Percentiles rank a stretch among this genome's conserved stretches.
These are phyloP conservation scores for Graphium colonna DNA, from an alignment of 2,888 invertebrate species.

Conservation along the genomic window DNA sequence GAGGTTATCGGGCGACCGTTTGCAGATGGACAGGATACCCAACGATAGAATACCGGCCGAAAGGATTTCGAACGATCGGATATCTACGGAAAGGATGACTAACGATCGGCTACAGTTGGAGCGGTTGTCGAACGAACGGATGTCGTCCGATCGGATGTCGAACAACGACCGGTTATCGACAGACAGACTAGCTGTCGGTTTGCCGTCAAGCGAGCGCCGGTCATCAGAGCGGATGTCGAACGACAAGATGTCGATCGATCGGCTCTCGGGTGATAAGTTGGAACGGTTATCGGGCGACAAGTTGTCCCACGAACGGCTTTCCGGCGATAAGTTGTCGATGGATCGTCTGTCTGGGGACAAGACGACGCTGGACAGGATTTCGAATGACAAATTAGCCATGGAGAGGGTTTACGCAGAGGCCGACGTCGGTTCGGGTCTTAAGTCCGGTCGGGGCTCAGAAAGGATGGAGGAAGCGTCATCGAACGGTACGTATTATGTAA, in stretches of 20 bases:
- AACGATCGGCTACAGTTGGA: slow-evolving; percentile 30
- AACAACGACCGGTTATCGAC: slow-evolving; percentile 30
- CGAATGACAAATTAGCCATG: slow-evolving; percentile 34
- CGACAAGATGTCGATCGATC: slow-evolving; percentile 44
- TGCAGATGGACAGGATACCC: slow-evolving; percentile 24
- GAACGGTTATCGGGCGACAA: slow-evolving; percentile 37
- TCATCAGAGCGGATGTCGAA: slow-evolving; percentile 35
- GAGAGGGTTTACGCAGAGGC: slow-evolving; percentile 61
- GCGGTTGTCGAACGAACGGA: slow-evolving; percentile 34
- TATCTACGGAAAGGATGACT: slow-evolving; percentile 34
- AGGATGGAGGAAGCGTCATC: slow-evolving; percentile 57
- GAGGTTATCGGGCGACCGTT: slow-evolving; percentile 11
- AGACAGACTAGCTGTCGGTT: slow-evolving; percentile 31
- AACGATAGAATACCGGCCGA: slow-evolving; percentile 28
- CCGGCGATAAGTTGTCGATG: slow-evolving; percentile 44
- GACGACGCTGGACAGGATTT: slow-evolving; percentile 36
- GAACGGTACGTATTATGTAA: slow-evolving; percentile 53
- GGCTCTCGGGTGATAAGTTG: slow-evolving; percentile 36
- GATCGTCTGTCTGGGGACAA: slow-evolving; percentile 43
- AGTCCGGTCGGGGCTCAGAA: slow-evolving; percentile 55
- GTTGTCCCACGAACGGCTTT: slow-evolving; percentile 38
- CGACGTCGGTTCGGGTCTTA: slow-evolving; percentile 63
- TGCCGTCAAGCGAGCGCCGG: slow-evolving; percentile 19
- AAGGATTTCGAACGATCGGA: slow-evolving; percentile 35
- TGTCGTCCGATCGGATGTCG: slow-evolving; percentile 29